These are phyloP conservation scores for Patella ulyssiponensis DNA, from an alignment of 2,888 invertebrate genomes.

Conservation along the genomic window DNA sequence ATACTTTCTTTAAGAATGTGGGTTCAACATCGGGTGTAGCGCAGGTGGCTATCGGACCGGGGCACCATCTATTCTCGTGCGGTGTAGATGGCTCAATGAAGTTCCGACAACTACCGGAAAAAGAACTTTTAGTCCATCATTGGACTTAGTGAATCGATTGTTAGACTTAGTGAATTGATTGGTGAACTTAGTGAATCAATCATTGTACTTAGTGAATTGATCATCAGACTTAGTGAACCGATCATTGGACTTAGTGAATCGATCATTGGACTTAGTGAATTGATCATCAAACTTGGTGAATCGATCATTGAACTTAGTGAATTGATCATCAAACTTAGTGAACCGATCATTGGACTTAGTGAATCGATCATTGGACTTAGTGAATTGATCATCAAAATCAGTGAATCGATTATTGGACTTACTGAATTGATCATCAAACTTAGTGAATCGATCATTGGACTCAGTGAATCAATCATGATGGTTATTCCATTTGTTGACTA, in stretches of 20 bases:
- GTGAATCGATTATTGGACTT: too few species aligned
- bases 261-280: too few species aligned
- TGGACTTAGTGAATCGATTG: slow-evolving; percentile 41
- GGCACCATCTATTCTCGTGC: slow-evolving; percentile 94
- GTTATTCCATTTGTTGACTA: too few species aligned
- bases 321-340: too few species aligned
- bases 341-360: too few species aligned
- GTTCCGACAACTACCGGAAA: slow-evolving; percentile 90
- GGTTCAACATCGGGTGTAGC: slow-evolving; percentile 86
- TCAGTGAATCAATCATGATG: too few species aligned
- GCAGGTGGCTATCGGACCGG: slow-evolving; percentile 91
- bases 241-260: too few species aligned
- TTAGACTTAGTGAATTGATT: neutral
- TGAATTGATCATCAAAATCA: too few species aligned
- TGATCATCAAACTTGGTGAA: slow-evolving; percentile 48
- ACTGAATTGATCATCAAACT: slow-evolving; percentile 47
- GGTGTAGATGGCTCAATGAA: slow-evolving; percentile 99
- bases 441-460: neutral
- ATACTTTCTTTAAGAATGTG: slow-evolving; percentile 97
- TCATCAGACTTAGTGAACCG: too few species aligned
- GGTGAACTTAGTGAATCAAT: too few species aligned
- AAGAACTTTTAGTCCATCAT: slow-evolving; percentile 58
- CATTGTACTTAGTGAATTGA: too few species aligned
- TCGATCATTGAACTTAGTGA: neutral
- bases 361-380: neutral